These are phyloP conservation scores for Caenorhabditis brenneri DNA, from an alignment of 1,140 invertebrate species.

Conservation along the genomic window DNA sequence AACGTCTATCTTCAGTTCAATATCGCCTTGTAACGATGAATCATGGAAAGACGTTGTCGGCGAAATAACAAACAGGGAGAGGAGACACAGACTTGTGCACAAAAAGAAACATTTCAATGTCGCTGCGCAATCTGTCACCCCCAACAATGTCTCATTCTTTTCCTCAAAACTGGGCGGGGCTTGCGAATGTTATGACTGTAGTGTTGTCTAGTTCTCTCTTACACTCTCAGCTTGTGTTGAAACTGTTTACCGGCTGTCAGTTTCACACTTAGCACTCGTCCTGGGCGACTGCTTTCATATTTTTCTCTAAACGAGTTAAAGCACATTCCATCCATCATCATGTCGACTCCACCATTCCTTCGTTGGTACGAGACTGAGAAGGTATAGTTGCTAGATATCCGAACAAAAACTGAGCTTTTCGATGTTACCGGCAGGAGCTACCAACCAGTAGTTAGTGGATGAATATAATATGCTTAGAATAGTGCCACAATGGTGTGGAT, in stretches of 20 bases:
- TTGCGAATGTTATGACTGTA: conserved; percentile 34
- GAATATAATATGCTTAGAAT: too few relatives aligned
- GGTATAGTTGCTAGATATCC: neutral
- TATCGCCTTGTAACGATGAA: neutral
- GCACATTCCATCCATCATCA: neutral
- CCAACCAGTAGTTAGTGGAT: too few relatives aligned
- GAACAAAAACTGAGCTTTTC: too few relatives aligned
- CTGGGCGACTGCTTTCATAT: neutral
- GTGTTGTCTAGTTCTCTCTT: neutral
- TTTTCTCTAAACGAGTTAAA: neutral
- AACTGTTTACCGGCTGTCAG: conserved; percentile 37
- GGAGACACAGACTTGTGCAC: conserved; percentile 4
- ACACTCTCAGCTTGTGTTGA: conserved; percentile 10
- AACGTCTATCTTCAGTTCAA: neutral
- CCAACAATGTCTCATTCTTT: neutral
- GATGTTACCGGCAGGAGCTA: too few relatives aligned
- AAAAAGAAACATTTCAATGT: conserved; percentile 38
- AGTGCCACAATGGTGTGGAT: too few relatives aligned
- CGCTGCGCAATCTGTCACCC: neutral
- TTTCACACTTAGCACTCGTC: neutral
- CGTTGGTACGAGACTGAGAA: conserved; percentile 14
- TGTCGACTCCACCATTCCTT: conserved; percentile 11
- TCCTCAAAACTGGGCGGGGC: neutral
- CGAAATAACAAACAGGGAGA: neutral
- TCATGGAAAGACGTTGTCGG: neutral